Conservation (phyloP, 2,797 vertebrate genomes). For the Pangasius djambal region DNA sequence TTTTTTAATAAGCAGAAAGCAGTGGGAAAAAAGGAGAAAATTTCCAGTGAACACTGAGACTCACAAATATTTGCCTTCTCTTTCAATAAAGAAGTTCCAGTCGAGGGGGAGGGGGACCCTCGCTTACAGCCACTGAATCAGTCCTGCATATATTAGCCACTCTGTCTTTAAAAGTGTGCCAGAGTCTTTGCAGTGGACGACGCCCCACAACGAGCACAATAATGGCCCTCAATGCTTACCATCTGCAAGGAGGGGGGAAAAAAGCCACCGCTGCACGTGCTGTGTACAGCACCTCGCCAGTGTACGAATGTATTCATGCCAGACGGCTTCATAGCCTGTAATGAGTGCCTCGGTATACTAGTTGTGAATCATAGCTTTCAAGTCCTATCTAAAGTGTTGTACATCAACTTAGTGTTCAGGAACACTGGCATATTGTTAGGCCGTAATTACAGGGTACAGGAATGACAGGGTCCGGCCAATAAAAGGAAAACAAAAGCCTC, state of each 20-base stretch:
- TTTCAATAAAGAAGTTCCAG: slow-evolving; percentile 65
- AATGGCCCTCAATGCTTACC: slow-evolving; percentile 81
- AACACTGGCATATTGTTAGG: slow-evolving; percentile 45
- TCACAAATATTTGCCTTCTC: slow-evolving; percentile 72
- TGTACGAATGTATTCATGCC: slow-evolving; percentile 69
- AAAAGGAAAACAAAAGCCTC: slow-evolving; percentile 27
- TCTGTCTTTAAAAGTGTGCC: slow-evolving; percentile 84
- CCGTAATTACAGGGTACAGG: slow-evolving; percentile 34
- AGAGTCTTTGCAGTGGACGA: slow-evolving; percentile 79
- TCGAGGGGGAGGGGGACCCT: slow-evolving; percentile 65
- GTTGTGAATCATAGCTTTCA: slow-evolving; percentile 35
- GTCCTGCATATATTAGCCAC: slow-evolving; percentile 80
- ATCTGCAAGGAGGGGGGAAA: slow-evolving; percentile 69
- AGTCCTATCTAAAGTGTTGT: slow-evolving; percentile 20
- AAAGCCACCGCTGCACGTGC: slow-evolving; percentile 75
- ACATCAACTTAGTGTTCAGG: slow-evolving; percentile 11
- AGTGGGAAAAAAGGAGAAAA: slow-evolving; percentile 65
- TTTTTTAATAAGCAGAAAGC: slow-evolving; percentile 35
- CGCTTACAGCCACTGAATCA: slow-evolving; percentile 76
- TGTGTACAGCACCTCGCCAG: slow-evolving; percentile 58
- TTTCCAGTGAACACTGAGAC: slow-evolving; percentile 66
- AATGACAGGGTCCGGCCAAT: slow-evolving; percentile 33
- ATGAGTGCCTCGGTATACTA: slow-evolving; percentile 15
- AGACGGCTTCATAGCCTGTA: slow-evolving; percentile 49
- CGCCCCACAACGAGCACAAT: slow-evolving; percentile 79